These are phyloP conservation scores for Trypoxylon attenuatum DNA, from an alignment of 2,888 invertebrate species.

Conservation along the genomic window DNA sequence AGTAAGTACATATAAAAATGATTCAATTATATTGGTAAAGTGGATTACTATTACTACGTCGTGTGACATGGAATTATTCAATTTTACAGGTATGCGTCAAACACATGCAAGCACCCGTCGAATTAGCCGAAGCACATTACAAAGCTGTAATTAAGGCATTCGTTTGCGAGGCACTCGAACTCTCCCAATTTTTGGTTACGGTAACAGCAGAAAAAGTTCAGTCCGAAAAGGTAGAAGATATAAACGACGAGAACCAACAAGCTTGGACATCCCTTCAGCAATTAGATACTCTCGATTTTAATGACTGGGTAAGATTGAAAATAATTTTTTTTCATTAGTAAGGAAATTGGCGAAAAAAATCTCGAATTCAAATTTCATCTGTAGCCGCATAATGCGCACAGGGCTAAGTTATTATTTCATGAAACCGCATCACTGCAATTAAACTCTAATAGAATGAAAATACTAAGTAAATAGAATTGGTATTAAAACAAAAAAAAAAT, in stretches of 20 bases:
- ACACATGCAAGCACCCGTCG: constrained; percentile 75
- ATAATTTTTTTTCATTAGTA: no score
- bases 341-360: no score
- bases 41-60: no score
- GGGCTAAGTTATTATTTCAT: no score
- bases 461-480: no score
- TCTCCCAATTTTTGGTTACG: constrained; percentile 91
- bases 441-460: no score
- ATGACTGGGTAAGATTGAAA: constrained; percentile 94
- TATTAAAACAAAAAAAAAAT: no score
- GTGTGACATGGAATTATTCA: no score
- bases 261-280: constrained; percentile 80
- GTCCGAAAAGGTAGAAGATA: constrained; percentile 72
- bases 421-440: no score
- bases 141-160: constrained; percentile 94
- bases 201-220: constrained; percentile 80
- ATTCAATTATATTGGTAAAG: neutral
- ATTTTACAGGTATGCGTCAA: constrained; percentile 76
- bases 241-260: constrained; percentile 79
- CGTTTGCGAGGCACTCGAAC: constrained; percentile 92
- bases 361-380: no score
- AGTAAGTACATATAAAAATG: constrained; percentile 70
- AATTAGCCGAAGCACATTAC: constrained; percentile 87
- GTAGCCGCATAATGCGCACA: no score
- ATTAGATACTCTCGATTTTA: constrained; percentile 88